Conservation (phyloP, 2,113 vertebrate species). For the Pseudonaja textilis region DNA sequence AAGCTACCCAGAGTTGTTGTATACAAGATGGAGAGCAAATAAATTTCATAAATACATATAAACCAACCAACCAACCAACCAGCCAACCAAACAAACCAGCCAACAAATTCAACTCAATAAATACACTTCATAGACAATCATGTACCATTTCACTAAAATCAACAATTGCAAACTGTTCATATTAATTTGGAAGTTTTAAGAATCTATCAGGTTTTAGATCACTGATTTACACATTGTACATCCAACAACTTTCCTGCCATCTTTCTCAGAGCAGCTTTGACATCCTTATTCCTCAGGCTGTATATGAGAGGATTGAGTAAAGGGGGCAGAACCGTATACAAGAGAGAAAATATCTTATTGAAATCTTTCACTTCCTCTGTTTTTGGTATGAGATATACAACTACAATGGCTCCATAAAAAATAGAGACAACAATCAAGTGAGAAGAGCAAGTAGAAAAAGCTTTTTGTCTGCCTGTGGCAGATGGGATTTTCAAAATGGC, state of each 20-base stretch:
- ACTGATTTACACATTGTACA: not conserved
- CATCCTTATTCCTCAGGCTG: not conserved
- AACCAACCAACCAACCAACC: too few relatives aligned
- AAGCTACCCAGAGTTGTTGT: too few relatives aligned
- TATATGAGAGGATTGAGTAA: not conserved
- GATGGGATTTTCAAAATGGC: not conserved
- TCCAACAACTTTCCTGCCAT: not conserved
- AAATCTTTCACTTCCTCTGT: not conserved
- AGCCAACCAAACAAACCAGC: too few relatives aligned
- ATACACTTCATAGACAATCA: not conserved
- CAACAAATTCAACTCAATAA: not conserved
- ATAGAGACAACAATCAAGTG: not conserved
- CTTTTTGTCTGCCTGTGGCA: not conserved
- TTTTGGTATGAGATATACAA: slow-evolving; percentile 4
- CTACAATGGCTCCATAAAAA: not conserved
- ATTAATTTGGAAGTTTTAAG: not conserved
- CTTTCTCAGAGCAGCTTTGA: not conserved
- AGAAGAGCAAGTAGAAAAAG: not conserved
- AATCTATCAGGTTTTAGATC: not conserved
- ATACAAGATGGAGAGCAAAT: too few relatives aligned
- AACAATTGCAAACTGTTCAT: not conserved
- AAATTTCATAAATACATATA: too few relatives aligned
- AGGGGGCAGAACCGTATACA: not conserved
- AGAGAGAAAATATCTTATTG: slow-evolving; percentile 8
- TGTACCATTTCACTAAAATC: not conserved